Evolutionary conservation across 2,113 vertebrate species (phyloP).

Genomic region (Otis tarda): DNA sequence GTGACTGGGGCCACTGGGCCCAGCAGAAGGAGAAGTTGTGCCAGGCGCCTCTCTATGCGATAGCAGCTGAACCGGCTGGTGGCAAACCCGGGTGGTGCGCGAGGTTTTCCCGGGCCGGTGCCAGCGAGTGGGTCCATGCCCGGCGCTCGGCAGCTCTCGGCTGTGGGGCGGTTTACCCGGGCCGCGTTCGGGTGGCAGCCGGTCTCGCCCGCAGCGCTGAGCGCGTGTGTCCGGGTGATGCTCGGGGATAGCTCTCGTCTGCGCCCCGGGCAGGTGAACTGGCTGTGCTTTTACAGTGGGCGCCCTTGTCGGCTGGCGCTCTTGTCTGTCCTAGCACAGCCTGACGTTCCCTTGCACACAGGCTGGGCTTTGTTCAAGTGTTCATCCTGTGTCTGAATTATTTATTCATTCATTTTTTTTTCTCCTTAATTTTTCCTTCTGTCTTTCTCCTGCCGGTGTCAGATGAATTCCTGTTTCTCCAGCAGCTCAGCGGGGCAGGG

Average conservation of each 20-base stretch:
- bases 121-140: rapidly evolving
- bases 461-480: conserved; percentile 67
- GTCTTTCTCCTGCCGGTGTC: conserved; percentile 64
- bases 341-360: background rate
- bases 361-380: conserved; percentile 45
- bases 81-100: rapidly evolving
- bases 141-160: rapidly evolving
- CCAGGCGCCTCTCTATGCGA: rapidly evolving
- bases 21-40: background rate
- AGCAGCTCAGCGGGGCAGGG: conserved; percentile 63
- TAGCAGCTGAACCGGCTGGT: background rate
- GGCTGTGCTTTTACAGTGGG: background rate
- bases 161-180: background rate
- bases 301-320: background rate
- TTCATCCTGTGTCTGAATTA: conserved; percentile 58
- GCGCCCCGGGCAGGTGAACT: background rate
- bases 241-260: background rate
- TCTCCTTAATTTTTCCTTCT: conserved; percentile 62
- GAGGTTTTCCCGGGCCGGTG: rapidly evolving
- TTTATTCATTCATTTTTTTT: conserved; percentile 59
- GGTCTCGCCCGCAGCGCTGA: background rate
- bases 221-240: background rate
- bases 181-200: rapidly evolving
- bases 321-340: background rate
- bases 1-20: background rate